Base-by-base conservation (phyloP, 1,140 invertebrate genomes). In the Helicorthomorpha holstii region DNA sequence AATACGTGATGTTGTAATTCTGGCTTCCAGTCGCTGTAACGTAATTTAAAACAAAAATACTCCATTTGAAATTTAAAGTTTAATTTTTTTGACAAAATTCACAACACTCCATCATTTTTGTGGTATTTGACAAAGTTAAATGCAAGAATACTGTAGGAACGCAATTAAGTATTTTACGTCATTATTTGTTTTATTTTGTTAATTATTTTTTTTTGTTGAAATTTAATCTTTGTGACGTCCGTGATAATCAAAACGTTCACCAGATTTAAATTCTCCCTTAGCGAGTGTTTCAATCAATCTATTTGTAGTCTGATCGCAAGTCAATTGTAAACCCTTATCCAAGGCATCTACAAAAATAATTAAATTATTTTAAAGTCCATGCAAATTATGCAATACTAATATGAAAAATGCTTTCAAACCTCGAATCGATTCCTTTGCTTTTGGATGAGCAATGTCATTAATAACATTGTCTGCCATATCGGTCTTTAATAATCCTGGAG, bases 401-500 rank as follows among this genome's bases (percentile, higher is more conserved):
- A n/a, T n/a, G n/a, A n/a, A n/a, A n/a, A n/a, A n/a, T n/a, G n/a
- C n/a, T n/a, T n/a, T n/a, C n/a, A n/a, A 7, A 34, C 29, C 29
- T 34, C 7, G 7, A 34, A 34, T 7, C 29, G 7, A 7, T 22
- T 67, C 59, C 57, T 65, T 67, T 54, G 75, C 59, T 16, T 78
- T 70, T 34, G 74, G 69, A 60, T 82, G 77, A 4, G 73, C 68
- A 0, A 76, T 66, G 45, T 76, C 69, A 3, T 72, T 66, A 27
- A 77, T 67, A 24, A 85, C 70, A 58, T 73, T 69, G n/a, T 77
- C 63, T 34, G 82, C 77, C 90, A 97, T 96, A 47, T 86, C 80
- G 0, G 91, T 97, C 55, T 89, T 75, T 2, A 96, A 82, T 2
- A 91, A 87, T 25, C 93, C 92, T 0, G 93, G 93, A 2, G 90